Base-by-base conservation (phyloP, 2,113 vertebrate genomes). In the Cebus imitator region DNA sequence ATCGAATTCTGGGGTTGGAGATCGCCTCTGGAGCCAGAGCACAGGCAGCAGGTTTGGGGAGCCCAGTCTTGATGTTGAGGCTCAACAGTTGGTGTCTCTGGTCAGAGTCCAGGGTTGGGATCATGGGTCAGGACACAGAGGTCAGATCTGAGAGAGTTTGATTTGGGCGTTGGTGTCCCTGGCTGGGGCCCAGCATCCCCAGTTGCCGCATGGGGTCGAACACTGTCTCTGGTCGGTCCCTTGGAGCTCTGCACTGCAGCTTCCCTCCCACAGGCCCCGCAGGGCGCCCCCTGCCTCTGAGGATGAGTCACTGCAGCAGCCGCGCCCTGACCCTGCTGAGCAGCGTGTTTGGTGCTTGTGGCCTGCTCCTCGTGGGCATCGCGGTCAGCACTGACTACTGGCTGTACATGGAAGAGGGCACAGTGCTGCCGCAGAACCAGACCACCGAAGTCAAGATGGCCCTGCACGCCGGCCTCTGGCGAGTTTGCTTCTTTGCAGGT, bases 301-400 rank as follows among this genome's bases (percentile, higher is more conserved):
- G 97, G 98, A 99, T 99, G 99, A 99, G 99, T 98, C 99, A 99
- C 82, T 99, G 99, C 98, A 99, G 99, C 98, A 99, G 99, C 96
- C 99, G 99, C 6, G 99, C 99, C 90, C 98, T 99, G 98, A 99
- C 99, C 98, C 99, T 99, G 98, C 99, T 99, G 98, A 99, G 99
- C 98, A 99, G 99, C 16, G 99, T 99, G 98, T 99, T 99, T 0
- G 99, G 99, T 9, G 99, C 99, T 20, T 99, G 99, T 2, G 99
- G 99, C 79, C 98, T 99, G 97, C 99, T 99, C 86, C 99, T 99
- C 48, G 99, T 99, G 93, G 99, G 99, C 73, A 99, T 99, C 96
- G 99, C 99, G 0, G 99, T 99, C 97, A 99, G 99, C 98, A 99
- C 99, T 0, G 99, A 99, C 98, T 99, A 99, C 98, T 99, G 99